Conservation (phyloP, 2,888 invertebrate species). For the Crioceris asparagi region DNA sequence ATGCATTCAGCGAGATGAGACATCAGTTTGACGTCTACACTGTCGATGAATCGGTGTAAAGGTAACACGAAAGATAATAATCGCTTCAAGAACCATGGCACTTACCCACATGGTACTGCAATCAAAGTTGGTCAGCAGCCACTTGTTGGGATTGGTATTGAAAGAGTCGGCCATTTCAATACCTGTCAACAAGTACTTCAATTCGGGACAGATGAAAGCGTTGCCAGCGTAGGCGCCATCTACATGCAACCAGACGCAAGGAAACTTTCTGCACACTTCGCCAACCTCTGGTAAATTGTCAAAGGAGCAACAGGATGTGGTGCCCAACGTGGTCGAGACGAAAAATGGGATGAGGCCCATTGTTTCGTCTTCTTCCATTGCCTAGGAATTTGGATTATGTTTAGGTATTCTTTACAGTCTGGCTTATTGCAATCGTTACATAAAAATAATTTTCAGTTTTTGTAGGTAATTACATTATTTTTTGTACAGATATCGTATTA, state of each 20-base stretch:
- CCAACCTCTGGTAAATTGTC: constrained; percentile 73
- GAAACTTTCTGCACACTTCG: constrained; percentile 50
- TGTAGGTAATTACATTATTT: too few species aligned
- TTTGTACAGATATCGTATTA: too few species aligned
- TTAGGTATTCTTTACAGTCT: too few species aligned
- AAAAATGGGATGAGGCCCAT: constrained; percentile 74
- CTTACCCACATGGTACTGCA: constrained; percentile 83
- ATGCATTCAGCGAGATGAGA: too few species aligned
- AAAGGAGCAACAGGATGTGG: constrained; percentile 74
- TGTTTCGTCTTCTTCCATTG: constrained; percentile 60
- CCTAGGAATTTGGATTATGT: too few species aligned
- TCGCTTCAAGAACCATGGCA: too few species aligned
- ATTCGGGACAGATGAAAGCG: constrained; percentile 76
- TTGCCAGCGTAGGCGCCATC: constrained; percentile 84
- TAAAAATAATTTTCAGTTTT: too few species aligned
- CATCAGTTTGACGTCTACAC: too few species aligned
- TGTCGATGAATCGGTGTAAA: too few species aligned
- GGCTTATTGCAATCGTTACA: too few species aligned
- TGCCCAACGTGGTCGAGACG: constrained; percentile 72
- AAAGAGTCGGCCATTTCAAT: constrained; percentile 73
- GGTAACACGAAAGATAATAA: too few species aligned
- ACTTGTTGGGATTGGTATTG: constrained; percentile 83
- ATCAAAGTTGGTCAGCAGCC: constrained; percentile 76
- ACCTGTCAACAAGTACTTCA: constrained; percentile 53
- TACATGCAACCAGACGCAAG: constrained; percentile 74